Evolutionary conservation across 2,888 invertebrate species (phyloP).

Genomic region (Hirudinaria manillensis): DNA sequence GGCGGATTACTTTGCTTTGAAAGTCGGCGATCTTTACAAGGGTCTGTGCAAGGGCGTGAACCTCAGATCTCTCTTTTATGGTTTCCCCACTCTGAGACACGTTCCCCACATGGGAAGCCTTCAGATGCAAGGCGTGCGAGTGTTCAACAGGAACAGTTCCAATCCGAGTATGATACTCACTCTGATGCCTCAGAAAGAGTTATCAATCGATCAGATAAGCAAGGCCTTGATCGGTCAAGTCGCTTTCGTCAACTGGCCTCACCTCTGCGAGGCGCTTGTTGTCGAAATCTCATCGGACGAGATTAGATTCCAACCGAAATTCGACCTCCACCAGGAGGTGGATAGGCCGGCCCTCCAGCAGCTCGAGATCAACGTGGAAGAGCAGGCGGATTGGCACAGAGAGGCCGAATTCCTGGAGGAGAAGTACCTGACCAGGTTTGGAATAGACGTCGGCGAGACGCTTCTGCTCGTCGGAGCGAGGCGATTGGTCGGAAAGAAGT

Average conservation of each 20-base stretch:
- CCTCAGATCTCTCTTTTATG: slow-evolving; percentile 71
- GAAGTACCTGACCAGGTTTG: slow-evolving; percentile 63
- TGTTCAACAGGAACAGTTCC: slow-evolving; percentile 78
- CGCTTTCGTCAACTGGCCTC: slow-evolving; percentile 85
- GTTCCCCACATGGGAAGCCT: slow-evolving; percentile 70
- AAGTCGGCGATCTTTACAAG: slow-evolving; percentile 59
- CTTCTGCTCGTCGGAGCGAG: slow-evolving; percentile 64
- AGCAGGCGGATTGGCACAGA: slow-evolving; percentile 42
- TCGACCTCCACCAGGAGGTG: neutral
- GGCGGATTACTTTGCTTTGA: slow-evolving; percentile 42
- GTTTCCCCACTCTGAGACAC: slow-evolving; percentile 86
- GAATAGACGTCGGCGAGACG: slow-evolving; percentile 69
- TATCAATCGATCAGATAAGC: slow-evolving; percentile 35
- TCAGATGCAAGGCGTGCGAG: slow-evolving; percentile 69
- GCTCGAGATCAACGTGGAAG: slow-evolving; percentile 39
- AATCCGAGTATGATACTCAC: slow-evolving; percentile 75
- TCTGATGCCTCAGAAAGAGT: slow-evolving; percentile 52
- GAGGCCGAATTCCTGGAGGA: slow-evolving; percentile 44
- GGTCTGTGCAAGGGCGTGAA: slow-evolving; percentile 68
- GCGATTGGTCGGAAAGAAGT: slow-evolving; percentile 66
- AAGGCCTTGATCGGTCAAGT: slow-evolving; percentile 61
- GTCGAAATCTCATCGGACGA: slow-evolving; percentile 62
- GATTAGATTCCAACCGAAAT: slow-evolving; percentile 40
- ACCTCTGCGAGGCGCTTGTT: slow-evolving; percentile 73
- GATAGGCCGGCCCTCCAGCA: neutral